These are phyloP conservation scores for Syngnathus acus DNA, from an alignment of 2,797 vertebrate species.

Conservation along the genomic window DNA sequence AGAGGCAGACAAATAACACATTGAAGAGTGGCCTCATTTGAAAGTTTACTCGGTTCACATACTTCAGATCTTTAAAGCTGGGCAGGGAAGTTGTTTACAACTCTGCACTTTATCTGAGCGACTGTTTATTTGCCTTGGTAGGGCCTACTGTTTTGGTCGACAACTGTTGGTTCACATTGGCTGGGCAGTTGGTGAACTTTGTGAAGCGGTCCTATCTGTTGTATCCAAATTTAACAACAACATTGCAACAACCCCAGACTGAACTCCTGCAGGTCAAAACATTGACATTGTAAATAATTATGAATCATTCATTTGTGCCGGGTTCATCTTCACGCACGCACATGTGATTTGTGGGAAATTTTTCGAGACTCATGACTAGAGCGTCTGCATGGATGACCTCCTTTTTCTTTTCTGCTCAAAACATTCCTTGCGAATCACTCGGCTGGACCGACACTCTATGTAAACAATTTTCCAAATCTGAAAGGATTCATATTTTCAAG, in stretches of 20 bases:
- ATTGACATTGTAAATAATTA: neutral
- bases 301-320: neutral
- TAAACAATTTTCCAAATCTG: neutral
- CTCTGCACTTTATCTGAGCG: neutral
- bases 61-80: neutral
- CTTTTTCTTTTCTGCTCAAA: conserved; percentile 29
- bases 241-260: too few relatives aligned
- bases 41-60: neutral
- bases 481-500: neutral
- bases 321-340: conserved; percentile 12
- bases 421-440: conserved; percentile 12
- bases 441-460: neutral
- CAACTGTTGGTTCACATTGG: neutral
- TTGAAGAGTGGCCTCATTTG: neutral
- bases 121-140: neutral
- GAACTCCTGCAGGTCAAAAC: neutral
- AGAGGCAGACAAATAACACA: neutral
- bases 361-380: conserved; percentile 53
- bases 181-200: neutral
- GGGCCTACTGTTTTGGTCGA: neutral
- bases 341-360: conserved; percentile 54
- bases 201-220: neutral
- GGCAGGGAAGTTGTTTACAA: neutral
- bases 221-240: neutral
- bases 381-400: conserved; percentile 49